Base-by-base conservation (phyloP, 2,113 vertebrate species). In the Crypturellus undulatus region DNA sequence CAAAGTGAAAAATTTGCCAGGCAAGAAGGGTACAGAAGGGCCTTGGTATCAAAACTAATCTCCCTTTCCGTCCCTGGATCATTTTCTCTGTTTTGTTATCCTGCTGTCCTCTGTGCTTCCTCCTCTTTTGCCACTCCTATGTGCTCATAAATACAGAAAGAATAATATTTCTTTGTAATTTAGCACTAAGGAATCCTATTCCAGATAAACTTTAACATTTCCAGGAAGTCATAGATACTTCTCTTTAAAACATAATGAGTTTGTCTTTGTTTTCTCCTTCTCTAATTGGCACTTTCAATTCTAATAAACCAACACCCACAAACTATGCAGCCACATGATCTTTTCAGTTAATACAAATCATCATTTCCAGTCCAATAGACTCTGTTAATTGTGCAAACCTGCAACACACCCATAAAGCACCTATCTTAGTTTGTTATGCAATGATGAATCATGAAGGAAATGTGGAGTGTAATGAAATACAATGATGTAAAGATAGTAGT, bases 231-330 rank as follows among this genome's bases (percentile, higher is more conserved):
- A 14, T 45, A 90, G 77, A 49, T 87, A 42, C 86, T 90, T 95
- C 93, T 97, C 76, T 90, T 96, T 92, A 95, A 92, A 92, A 93
- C 56, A 42, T 93, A 94, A 95, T 97, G 87, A 94, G 77, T 81
- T 86, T 86, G 65, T 88, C 92, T 96, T 96, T 95, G 88, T 97
- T 96, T 97, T 97, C 94, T 94, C 86, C 82, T 89, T 92, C 85
- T 93, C 77, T 97, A 96, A 97, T 96, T 96, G 93, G 93, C 92
- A 96, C 95, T 96, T 96, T 96, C 96, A 88, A 94, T 96, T 93
- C 94, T 96, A 96, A 96, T 96, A 96, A 96, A 94, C 95, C 93
- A 94, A 96, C 96, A 92, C 95, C 94, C 96, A 96, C 94, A 94
- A 92, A 92, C 92, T 94, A 54, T 78, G 77, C 90, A 96, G 90